Percentiles rank a stretch among this genome's conserved stretches.
These are phyloP conservation scores for Toxotes lorentzi DNA, from an alignment of 2,797 vertebrate species.

Conservation along the genomic window DNA sequence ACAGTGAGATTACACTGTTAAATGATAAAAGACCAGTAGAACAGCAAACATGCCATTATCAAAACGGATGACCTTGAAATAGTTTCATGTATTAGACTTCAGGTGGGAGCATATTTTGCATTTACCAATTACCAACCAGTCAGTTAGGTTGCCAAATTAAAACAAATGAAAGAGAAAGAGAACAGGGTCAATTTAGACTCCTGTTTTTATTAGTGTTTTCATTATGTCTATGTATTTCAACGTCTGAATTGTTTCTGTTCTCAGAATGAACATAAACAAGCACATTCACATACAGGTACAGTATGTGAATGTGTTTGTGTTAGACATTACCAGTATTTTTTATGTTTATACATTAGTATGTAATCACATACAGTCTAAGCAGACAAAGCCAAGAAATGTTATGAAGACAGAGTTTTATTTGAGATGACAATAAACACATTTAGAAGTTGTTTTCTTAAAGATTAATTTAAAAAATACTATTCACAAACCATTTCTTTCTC, in stretches of 20 bases:
- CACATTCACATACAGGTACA: too few relatives aligned
- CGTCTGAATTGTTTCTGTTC: background rate
- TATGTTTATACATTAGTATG: background rate
- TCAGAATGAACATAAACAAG: background rate
- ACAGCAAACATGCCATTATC: background rate
- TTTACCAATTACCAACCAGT: background rate
- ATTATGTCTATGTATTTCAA: background rate
- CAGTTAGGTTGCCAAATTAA: background rate
- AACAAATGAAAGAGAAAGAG: background rate
- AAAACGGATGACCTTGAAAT: too few relatives aligned
- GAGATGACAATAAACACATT: background rate
- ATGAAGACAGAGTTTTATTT: background rate
- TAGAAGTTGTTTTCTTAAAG: background rate
- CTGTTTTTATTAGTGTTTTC: background rate
- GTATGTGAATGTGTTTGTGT: too few relatives aligned
- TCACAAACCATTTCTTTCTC: background rate
- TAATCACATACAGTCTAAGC: background rate
- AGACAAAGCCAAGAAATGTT: background rate
- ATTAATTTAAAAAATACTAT: constrained; percentile 13
- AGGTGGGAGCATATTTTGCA: background rate
- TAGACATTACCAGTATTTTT: too few relatives aligned
- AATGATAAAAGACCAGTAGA: background rate
- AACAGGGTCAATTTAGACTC: background rate
- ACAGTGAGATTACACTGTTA: too few relatives aligned
- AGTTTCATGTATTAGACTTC: background rate